These are phyloP conservation scores for Troides aeacus DNA, from an alignment of 2,888 invertebrate species.

Conservation along the genomic window DNA sequence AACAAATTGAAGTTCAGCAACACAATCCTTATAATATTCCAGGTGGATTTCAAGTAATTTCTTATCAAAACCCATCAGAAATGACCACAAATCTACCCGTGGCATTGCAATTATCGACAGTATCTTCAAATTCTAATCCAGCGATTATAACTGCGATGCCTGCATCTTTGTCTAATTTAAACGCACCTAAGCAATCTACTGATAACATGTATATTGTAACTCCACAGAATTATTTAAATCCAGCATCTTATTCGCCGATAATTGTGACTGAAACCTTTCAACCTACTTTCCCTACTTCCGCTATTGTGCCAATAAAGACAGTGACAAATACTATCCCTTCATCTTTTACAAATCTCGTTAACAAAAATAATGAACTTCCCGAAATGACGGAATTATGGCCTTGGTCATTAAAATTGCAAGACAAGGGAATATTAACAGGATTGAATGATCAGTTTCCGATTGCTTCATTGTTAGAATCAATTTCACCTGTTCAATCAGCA, in stretches of 20 bases:
- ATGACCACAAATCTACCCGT: constrained; percentile 2
- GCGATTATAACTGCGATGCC: constrained; percentile 23
- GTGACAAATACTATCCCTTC: constrained; percentile 8
- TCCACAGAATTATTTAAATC: constrained; percentile 24
- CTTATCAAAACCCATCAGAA: constrained; percentile 21
- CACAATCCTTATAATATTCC: constrained; percentile 19
- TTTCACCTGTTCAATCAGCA: constrained; percentile 38
- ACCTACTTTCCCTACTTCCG: background rate
- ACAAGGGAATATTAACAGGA: constrained; percentile 13
- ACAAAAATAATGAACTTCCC: constrained; percentile 7
- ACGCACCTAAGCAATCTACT: constrained; percentile 7
- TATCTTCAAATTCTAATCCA: constrained; percentile 30
- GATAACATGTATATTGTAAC: constrained; percentile 19
- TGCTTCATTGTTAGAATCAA: constrained; percentile 27
- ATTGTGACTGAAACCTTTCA: constrained; percentile 17
- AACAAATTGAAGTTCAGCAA: constrained; percentile 17
- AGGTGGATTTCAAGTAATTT: constrained; percentile 22
- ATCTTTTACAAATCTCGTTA: background rate
- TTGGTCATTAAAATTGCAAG: constrained; percentile 9
- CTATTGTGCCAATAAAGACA: constrained; percentile 5
- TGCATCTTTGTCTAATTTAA: constrained; percentile 3
- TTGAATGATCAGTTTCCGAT: constrained; percentile 27
- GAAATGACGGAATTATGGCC: constrained; percentile 13
- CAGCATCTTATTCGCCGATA: constrained; percentile 24
- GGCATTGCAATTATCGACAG: constrained; percentile 29